Evolutionary conservation across 2,797 vertebrate species (phyloP).

Genomic region (Falco peregrinus): DNA sequence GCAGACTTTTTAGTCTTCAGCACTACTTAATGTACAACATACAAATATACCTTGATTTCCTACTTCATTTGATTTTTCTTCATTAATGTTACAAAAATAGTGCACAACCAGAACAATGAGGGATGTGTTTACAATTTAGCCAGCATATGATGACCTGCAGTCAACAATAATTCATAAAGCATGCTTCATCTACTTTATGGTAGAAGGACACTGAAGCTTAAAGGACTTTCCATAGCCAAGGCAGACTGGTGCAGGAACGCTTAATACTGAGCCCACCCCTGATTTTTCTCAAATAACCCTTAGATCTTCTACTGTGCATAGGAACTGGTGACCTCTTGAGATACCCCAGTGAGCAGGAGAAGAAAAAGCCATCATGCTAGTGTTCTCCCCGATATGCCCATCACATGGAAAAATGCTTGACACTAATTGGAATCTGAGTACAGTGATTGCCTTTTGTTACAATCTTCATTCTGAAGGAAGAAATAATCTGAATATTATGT

Average conservation of each 20-base stretch:
- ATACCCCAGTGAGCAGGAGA: not conserved
- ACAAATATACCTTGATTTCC: constrained; percentile 18
- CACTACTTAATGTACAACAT: not conserved
- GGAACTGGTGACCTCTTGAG: not conserved
- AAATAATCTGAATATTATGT: not conserved
- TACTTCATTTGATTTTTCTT: constrained; percentile 33
- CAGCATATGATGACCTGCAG: not conserved
- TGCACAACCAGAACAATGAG: not conserved
- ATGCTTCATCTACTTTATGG: not conserved
- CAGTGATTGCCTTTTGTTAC: not conserved
- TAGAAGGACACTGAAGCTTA: not conserved
- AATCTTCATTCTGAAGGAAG: not conserved
- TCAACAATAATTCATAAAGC: not conserved
- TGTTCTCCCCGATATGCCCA: not conserved
- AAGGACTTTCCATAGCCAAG: not conserved
- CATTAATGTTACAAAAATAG: not conserved
- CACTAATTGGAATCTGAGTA: not conserved
- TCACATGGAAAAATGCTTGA: not conserved
- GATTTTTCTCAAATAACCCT: not conserved
- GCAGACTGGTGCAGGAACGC: not conserved
- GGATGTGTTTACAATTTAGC: constrained; percentile 8
- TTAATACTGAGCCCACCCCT: not conserved
- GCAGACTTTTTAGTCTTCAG: not conserved
- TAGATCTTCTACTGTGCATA: not conserved
- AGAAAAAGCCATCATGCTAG: not conserved